Evolutionary conservation across 2,113 vertebrate genomes (phyloP), one percentile per base, ranked within the genome.

Genomic region (Bujurquina vittata): DNA sequence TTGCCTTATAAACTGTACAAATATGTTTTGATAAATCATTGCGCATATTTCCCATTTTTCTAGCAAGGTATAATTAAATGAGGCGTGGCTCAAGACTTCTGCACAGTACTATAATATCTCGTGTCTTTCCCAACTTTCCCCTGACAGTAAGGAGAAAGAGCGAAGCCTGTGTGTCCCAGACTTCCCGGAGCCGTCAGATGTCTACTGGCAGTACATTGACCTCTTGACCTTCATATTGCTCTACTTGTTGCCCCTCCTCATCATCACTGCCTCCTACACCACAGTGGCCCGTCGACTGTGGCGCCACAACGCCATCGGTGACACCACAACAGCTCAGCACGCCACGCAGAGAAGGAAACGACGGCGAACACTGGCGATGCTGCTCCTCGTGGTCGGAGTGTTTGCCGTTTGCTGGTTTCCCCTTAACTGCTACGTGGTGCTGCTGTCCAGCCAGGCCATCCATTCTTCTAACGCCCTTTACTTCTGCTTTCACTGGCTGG

Each of bases 351-450:
- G 95, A 17, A 95, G 84, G 9, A 97, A 97, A 89, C 97, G 97
- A 17, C 96, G 96, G 85, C 96, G 96, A 67, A 99, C 98, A 11
- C 93, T 99, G 78, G 97, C 97, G 91, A 98, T 99, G 98, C 87
- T 99, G 92, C 95, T 98, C 90, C 90, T 98, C n/a, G 97, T 98
- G 31, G 98, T 98, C 1, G 90, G 95, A 14, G 97, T 99, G 58
- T 99, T 98, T 0, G 97, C 97, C 0, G 92, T 98, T 73, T 98
- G 97, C 93, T 99, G 98, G 97, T 98, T 99, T 86, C 98, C 98
- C 3, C 95, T 99, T 80, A 99, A 99, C 88, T 99, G 97, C 92
- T 99, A 99, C 0, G 97, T 98, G 0, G 88, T 99, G 80, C 96
- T 98, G 20, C 95, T 98, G 31, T 98, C 98, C 90, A 98, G 97